These are phyloP conservation scores for Aphrophora alni DNA, from an alignment of 2,888 invertebrate genomes.

Conservation along the genomic window DNA sequence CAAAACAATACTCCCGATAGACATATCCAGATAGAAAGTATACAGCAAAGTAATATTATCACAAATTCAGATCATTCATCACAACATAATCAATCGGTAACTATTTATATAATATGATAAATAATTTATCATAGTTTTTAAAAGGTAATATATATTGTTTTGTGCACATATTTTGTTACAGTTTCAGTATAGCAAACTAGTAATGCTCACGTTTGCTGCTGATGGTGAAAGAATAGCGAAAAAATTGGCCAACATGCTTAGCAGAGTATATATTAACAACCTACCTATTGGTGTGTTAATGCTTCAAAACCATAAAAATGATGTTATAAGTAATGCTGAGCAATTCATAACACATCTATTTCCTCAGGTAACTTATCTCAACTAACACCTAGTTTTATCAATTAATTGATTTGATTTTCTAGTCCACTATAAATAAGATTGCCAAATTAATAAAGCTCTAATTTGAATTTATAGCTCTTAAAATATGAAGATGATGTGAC, in stretches of 20 bases:
- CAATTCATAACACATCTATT: conserved; percentile 43
- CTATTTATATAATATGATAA: too few species aligned
- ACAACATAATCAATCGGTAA: too few species aligned
- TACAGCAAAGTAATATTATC: neutral
- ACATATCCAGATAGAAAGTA: neutral
- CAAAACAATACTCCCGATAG: neutral
- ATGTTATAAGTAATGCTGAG: conserved; percentile 43
- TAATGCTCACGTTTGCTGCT: conserved; percentile 45
- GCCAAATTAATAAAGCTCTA: too few species aligned
- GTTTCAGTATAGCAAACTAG: conserved; percentile 37
- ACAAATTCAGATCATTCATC: too few species aligned
- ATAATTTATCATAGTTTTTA: too few species aligned
- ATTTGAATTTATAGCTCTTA: too few species aligned
- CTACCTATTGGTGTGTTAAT: conserved; percentile 45
- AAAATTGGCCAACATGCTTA: conserved; percentile 37
- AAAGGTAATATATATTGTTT: too few species aligned
- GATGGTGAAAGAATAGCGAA: conserved; percentile 42
- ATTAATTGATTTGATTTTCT: too few species aligned
- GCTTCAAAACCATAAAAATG: conserved; percentile 42
- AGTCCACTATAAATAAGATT: too few species aligned
- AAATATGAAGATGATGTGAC: too few species aligned
- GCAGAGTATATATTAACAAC: conserved; percentile 34
- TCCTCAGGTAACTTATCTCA: conserved; percentile 42
- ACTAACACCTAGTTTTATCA: neutral
- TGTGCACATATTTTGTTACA: neutral